Evolutionary conservation across 2,113 vertebrate genomes (phyloP), one percentile per base, ranked within the genome.

Genomic region (Tetrao urogallus): DNA sequence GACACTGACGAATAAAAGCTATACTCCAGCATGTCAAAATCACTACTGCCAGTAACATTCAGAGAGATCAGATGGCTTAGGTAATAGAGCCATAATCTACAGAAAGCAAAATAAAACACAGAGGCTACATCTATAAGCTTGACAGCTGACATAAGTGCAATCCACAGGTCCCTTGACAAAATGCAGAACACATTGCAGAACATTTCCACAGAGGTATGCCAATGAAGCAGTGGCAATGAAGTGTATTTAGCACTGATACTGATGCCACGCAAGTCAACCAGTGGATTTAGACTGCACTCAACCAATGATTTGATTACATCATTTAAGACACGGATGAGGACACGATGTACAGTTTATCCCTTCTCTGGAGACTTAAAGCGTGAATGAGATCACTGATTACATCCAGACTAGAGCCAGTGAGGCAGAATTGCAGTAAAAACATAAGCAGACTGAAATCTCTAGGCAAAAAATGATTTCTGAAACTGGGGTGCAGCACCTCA

Each of bases 341-440:
- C 14, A 8, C 4, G 5, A 69, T 43, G 87, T 89, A 72, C 65
- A 32, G 40, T 84, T 91, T 56, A 75, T 72, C 43, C 57, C 34
- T 86, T 27, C 93, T 95, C 91, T 84, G 43, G 91, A 92, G 93
- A 87, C 52, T 67, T 84, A 42, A 75, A 93, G 77, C 61, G 91
- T 4, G 66, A 92, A 91, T 94, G 93, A 93, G 87, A 94, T 94
- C 91, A 92, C 82, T 92, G 94, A 95, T 93, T 93, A 94, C 70
- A 95, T 72, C 91, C 91, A 90, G 91, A 91, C 70, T 72, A 70
- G 84, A 92, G 81, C 90, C 48, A 92, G 70, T 89, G 84, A 93
- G 84, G 91, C 78, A 94, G 81, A 64, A 92, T 34, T 25, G 56
- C 69, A 86, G 45, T 6, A 30, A 42, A 52, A 94, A 94, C 81